A percentile compares a stretch with the other conserved stretches of the same genome.
phyloP scores from a whole-genome alignment of 1,140 invertebrate species.

The Lasaia peninsularis region DNA sequence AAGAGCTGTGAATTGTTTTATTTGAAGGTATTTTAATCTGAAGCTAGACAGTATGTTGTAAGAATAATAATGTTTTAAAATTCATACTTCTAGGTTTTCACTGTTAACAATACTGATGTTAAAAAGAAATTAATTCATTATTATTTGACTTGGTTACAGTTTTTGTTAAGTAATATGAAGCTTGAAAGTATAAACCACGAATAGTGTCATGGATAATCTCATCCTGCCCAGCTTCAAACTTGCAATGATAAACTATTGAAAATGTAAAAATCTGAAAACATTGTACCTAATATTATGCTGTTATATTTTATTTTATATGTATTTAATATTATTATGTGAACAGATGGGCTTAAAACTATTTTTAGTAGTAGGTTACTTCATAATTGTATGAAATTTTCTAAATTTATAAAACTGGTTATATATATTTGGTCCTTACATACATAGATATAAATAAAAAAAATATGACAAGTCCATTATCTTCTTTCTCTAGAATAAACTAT shows the following conservation, averaged over 20 bases:
- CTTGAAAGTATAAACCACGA: no score
- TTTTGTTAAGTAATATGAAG: no score
- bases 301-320: background rate
- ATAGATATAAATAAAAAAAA: slow-evolving; percentile 33
- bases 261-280: background rate
- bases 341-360: slow-evolving; percentile 14
- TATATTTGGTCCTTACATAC: slow-evolving; percentile 54
- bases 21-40: no score
- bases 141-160: no score
- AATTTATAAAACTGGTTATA: slow-evolving; percentile 43
- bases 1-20: no score
- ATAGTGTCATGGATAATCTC: no score
- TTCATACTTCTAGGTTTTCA: no score
- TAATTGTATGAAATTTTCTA: slow-evolving; percentile 40
- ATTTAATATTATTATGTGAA: background rate
- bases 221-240: background rate
- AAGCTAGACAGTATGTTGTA: no score
- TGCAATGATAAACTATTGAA: background rate
- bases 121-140: no score
- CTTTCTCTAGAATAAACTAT: no score
- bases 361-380: slow-evolving; percentile 20
- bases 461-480: background rate
- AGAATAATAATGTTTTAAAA: no score
- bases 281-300: background rate
- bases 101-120: no score